phyloP scores from a whole-genome alignment of 2,113 vertebrate species.

The Gopherus evgoodei region DNA sequence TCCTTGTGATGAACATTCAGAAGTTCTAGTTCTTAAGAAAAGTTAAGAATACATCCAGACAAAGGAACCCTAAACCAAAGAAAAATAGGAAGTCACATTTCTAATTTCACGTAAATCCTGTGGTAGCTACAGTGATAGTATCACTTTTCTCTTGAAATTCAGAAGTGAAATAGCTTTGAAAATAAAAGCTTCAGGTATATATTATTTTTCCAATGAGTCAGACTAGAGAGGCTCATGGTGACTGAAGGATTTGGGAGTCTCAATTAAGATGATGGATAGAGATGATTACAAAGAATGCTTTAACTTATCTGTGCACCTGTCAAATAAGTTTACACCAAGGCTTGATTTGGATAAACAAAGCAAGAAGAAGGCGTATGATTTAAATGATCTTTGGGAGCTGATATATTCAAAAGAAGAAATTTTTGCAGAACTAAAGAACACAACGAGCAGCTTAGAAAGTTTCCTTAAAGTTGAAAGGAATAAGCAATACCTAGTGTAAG shows the following conservation, averaged over 20 bases:
- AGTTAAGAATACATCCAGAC: background rate
- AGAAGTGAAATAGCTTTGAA: constrained; percentile 7
- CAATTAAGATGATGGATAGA: constrained; percentile 2
- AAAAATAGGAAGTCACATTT: constrained; percentile 19
- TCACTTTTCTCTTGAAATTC: constrained; percentile 31
- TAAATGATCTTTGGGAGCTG: background rate
- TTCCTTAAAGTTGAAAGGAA: background rate
- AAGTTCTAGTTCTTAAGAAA: constrained; percentile 52
- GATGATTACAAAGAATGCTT: background rate
- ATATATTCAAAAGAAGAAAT: background rate
- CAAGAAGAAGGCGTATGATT: background rate
- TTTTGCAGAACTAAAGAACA: background rate
- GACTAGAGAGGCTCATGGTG: constrained; percentile 11
- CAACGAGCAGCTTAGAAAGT: background rate
- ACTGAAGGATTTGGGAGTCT: background rate
- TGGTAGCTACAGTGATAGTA: background rate
- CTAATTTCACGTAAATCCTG: constrained; percentile 33
- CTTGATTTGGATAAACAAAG: background rate
- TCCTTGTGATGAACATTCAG: constrained; percentile 7
- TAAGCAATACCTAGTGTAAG: background rate
- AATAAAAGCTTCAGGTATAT: background rate
- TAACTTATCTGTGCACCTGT: background rate
- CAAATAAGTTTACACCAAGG: background rate
- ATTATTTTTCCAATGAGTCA: background rate
- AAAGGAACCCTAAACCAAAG: constrained; percentile 13